These are phyloP conservation scores for Indicator maculatus DNA, from an alignment of 2,113 vertebrate species.

Conservation along the genomic window DNA sequence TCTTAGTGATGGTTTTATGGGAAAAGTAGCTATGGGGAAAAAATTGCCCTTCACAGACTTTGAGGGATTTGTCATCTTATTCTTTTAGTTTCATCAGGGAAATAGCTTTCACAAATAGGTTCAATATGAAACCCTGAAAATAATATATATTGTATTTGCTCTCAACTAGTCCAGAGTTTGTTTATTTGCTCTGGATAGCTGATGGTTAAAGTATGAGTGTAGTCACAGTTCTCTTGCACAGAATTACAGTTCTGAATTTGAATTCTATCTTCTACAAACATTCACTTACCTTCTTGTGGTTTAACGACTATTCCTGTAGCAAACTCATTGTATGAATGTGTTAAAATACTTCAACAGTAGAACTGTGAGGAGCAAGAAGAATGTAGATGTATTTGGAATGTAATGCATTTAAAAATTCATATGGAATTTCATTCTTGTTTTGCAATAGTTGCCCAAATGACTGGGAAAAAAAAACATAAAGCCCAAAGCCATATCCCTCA, in stretches of 20 bases:
- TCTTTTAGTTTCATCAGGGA: not conserved
- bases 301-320: not conserved
- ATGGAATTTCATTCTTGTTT: not conserved
- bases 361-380: not conserved
- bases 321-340: not conserved
- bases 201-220: not conserved
- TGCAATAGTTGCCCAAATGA: not conserved
- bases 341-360: not conserved
- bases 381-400: accelerated
- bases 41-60: not conserved
- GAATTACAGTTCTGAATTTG: not conserved
- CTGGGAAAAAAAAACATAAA: not conserved
- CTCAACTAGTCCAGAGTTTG: not conserved
- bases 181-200: not conserved
- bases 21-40: not conserved
- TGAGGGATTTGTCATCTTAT: not conserved
- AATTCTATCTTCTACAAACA: not conserved
- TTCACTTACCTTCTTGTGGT: not conserved
- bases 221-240: not conserved
- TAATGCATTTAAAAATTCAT: not conserved
- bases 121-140: not conserved
- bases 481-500: not conserved
- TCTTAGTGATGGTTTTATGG: not conserved
- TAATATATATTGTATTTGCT: not conserved
- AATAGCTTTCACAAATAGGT: not conserved